Evolutionary conservation across 2,113 vertebrate genomes (phyloP), one percentile per base, ranked within the genome.

Genomic region (Pogonocichla stellata): DNA sequence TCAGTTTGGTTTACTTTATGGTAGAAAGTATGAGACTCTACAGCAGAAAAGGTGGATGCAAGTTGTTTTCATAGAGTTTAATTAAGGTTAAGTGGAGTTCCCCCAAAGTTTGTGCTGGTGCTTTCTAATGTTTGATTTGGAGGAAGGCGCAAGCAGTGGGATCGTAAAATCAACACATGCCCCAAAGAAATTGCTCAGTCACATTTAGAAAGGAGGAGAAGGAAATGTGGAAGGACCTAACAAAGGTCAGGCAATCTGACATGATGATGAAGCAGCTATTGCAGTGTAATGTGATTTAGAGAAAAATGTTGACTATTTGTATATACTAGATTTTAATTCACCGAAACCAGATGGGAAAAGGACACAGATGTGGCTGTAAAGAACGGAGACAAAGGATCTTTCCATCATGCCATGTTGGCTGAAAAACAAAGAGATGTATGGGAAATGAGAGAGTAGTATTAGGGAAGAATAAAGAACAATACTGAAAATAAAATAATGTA

Each of bases 111-210:
- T 94, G 48, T 42, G 51, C 62, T 62, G n/a, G 58, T 77, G 0
- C 66, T 91, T 16, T 80, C 74, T 73, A 17, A 73, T 97, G 66
- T 96, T 96, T 96, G 81, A 64, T 82, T 93, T 96, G 71, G 93
- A 94, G 81, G 31, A 88, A 86, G 42, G 45, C 1, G 5, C 22
- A 70, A 82, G 36, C 58, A 82, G 40, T 50, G 33, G 54, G 78
- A 74, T 86, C 12, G 56, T 95, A 94, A 93, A 96, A 90, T 88
- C 93, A 94, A 91, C 85, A 95, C 22, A 34, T 23, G 23, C 62
- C 79, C 77, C 24, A 78, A 62, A 92, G 85, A 85, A 71, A 34
- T 58, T 57, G n/a, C 31, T 72, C 13, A 6, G 47, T 80, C 51
- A 29, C 67, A 71, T 90, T 92, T 48, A 47, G 71, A 80, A 78